Conservation (phyloP, 2,797 vertebrate species). For the Aulostomus chinensis region DNA sequence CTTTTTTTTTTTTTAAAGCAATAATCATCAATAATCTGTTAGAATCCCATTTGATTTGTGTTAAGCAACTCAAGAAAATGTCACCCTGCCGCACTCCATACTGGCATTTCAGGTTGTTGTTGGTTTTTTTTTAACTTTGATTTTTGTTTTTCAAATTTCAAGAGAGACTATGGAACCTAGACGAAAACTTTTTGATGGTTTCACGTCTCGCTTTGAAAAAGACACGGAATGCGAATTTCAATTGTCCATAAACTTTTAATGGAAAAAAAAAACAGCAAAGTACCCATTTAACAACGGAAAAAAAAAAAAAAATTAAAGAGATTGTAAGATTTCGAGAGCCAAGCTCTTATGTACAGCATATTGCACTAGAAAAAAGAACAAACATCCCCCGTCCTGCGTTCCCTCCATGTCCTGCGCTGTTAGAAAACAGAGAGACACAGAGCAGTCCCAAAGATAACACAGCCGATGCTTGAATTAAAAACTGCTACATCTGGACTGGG, state of each 20-base stretch:
- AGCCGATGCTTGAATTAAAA: slow-evolving; percentile 64
- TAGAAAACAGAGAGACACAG: slow-evolving; percentile 56
- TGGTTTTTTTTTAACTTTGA: no score
- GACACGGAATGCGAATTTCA: slow-evolving; percentile 30
- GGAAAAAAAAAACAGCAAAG: slow-evolving; percentile 71
- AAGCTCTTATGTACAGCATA: slow-evolving; percentile 83
- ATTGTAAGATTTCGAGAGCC: slow-evolving; percentile 74
- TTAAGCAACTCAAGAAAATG: no score
- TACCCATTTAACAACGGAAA: slow-evolving; percentile 79
- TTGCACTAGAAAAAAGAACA: slow-evolving; percentile 81
- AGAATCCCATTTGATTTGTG: no score
- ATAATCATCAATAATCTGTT: no score
- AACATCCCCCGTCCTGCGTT: slow-evolving; percentile 50
- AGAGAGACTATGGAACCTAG: no score
- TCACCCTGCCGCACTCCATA: no score
- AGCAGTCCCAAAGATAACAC: slow-evolving; percentile 73
- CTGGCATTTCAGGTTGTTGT: no score
- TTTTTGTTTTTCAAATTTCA: no score
- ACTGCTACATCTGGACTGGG: slow-evolving; percentile 81
- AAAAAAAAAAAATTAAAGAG: slow-evolving; percentile 73
- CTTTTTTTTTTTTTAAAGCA: no score
- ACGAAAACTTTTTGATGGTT: no score
- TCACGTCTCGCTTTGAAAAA: neutral
- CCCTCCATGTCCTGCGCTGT: slow-evolving; percentile 47
- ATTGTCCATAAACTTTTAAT: slow-evolving; percentile 77